These are phyloP conservation scores for Seladonia tumulorum DNA, from an alignment of 2,888 invertebrate genomes.

Conservation along the genomic window DNA sequence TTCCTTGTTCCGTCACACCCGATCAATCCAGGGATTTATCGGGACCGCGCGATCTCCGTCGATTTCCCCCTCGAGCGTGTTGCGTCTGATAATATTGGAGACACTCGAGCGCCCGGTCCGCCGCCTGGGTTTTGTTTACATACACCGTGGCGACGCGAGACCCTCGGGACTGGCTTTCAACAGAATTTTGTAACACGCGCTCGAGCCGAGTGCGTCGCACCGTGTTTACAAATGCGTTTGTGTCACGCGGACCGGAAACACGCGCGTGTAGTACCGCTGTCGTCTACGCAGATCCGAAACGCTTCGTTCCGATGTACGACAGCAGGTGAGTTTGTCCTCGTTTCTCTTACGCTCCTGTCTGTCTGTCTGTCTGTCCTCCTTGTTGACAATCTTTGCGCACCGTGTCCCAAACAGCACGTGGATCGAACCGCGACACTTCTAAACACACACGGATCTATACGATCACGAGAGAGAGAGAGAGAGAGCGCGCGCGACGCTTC, in stretches of 20 bases:
- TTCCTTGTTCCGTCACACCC: constrained; percentile 15
- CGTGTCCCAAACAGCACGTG: constrained; percentile 44
- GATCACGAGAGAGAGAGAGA: neutral
- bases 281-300: constrained; percentile 23
- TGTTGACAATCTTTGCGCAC: constrained; percentile 31
- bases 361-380: neutral
- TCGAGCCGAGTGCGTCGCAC: neutral
- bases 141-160: constrained; percentile 2
- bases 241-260: constrained; percentile 29
- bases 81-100: neutral
- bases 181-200: constrained; percentile 35
- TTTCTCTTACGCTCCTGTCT: neutral
- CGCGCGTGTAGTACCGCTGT: neutral
- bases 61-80: neutral
- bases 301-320: neutral
- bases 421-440: constrained; percentile 21
- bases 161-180: neutral
- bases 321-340: constrained; percentile 15
- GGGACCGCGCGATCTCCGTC: neutral
- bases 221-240: constrained; percentile 53
- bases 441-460: constrained; percentile 28
- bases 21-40: constrained; percentile 14
- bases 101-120: neutral
- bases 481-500: constrained; percentile 18
- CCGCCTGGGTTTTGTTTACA: constrained; percentile 37